Evolutionary conservation across 92 coral and sea anemone genomes (phyloP).

Genomic region (Siderastrea radians): DNA sequence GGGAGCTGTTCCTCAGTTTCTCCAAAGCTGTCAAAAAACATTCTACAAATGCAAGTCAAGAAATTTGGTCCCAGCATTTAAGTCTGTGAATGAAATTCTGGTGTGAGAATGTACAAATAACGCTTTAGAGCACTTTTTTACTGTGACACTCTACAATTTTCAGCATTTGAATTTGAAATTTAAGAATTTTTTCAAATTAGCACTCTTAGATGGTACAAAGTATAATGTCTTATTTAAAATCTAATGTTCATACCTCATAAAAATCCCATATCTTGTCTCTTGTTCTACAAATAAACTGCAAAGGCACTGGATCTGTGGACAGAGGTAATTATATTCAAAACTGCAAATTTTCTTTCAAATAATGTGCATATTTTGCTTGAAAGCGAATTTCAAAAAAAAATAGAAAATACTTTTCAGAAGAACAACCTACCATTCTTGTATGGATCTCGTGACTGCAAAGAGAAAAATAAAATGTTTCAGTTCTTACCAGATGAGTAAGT

Average conservation of each 20-base stretch:
- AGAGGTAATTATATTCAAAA: not conserved
- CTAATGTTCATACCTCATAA: conserved; percentile 84
- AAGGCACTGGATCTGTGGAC: conserved; percentile 78
- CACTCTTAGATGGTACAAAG: too few relatives aligned
- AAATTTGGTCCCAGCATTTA: too few relatives aligned
- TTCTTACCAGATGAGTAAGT: not conserved
- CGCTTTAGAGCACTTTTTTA: too few relatives aligned
- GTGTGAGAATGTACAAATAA: too few relatives aligned
- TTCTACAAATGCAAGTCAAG: too few relatives aligned
- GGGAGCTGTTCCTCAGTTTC: too few relatives aligned
- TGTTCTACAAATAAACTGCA: conserved; percentile 93
- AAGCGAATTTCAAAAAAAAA: not conserved
- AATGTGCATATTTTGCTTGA: not conserved
- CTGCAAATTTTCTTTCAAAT: not conserved
- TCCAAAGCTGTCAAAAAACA: too few relatives aligned
- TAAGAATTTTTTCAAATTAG: too few relatives aligned
- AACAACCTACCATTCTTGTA: conserved; percentile 87
- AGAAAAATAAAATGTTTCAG: conserved; percentile 1
- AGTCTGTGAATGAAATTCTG: too few relatives aligned
- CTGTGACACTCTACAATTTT: too few relatives aligned
- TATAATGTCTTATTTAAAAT: not conserved
- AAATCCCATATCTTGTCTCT: conserved; percentile 93
- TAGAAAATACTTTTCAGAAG: not conserved
- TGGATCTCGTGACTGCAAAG: conserved; percentile 69
- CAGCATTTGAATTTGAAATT: too few relatives aligned